Percentiles rank a stretch among this genome's conserved stretches.
Evolutionary conservation across 2,797 vertebrate species (phyloP).

Genomic region (Mormyrus proboscirostris): DNA sequence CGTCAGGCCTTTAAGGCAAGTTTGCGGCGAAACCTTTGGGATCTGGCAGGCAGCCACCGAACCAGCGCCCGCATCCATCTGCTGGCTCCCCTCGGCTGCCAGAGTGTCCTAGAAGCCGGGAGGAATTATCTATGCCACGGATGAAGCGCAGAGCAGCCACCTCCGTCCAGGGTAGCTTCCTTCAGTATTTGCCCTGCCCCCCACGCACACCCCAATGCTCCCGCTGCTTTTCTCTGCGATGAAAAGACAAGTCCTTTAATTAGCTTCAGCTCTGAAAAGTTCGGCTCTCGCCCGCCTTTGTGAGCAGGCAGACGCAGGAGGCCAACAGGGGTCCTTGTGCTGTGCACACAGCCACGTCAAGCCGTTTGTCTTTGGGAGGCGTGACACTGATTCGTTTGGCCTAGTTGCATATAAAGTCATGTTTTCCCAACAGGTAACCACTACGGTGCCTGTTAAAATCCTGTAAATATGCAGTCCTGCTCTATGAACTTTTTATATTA

Average conservation of each 20-base stretch:
- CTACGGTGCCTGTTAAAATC: background rate
- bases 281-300: conserved; percentile 23
- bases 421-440: conserved; percentile 6
- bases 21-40: conserved; percentile 28
- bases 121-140: conserved; percentile 17
- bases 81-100: background rate
- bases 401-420: conserved; percentile 32
- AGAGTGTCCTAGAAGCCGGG: background rate
- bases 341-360: conserved; percentile 7
- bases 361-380: conserved; percentile 34
- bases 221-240: conserved; percentile 28
- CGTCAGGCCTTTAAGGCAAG: conserved; percentile 34
- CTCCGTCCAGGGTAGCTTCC: conserved; percentile 29
- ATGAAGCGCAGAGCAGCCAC: conserved; percentile 33
- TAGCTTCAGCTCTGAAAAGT: conserved; percentile 38
- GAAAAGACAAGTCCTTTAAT: conserved; percentile 35
- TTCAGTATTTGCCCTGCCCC: conserved; percentile 26
- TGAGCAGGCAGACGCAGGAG: conserved; percentile 22
- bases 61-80: conserved; percentile 32
- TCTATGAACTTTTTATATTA: background rate
- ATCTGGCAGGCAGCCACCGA: conserved; percentile 28
- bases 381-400: conserved; percentile 39
- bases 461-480: background rate
- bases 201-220: conserved; percentile 7
- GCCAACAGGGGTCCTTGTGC: conserved; percentile 6